These are phyloP conservation scores for Uria aalge DNA, from an alignment of 2,113 vertebrate species.

Conservation along the genomic window DNA sequence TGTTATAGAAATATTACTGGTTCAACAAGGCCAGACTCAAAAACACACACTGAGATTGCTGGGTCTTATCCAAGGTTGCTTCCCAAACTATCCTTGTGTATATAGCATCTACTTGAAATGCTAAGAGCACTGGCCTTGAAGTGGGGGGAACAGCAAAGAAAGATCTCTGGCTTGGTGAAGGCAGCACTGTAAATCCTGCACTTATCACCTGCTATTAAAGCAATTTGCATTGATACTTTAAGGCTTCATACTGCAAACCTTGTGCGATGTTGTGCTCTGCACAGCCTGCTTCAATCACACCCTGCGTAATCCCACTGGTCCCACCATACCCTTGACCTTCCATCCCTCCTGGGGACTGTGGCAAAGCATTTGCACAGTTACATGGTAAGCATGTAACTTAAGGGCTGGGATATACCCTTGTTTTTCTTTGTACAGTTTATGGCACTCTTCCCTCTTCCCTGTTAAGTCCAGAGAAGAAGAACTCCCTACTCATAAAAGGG, in stretches of 20 bases:
- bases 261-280: background rate
- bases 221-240: background rate
- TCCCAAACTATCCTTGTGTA: background rate
- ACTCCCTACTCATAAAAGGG: background rate
- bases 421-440: background rate
- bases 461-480: background rate
- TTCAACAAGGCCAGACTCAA: background rate
- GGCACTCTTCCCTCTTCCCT: background rate
- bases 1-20: background rate
- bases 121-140: background rate
- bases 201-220: background rate
- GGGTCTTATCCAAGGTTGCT: background rate
- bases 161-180: background rate
- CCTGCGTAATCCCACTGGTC: background rate
- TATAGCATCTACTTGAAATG: background rate
- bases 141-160: background rate
- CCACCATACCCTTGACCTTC: background rate
- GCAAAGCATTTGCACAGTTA: background rate
- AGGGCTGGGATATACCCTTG: background rate
- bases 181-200: background rate
- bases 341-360: background rate
- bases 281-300: background rate
- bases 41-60: background rate
- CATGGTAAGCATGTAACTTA: background rate
- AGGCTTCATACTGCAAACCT: background rate